phyloP scores from a whole-genome alignment of 2,113 vertebrate species.

The Hucho hucho region DNA sequence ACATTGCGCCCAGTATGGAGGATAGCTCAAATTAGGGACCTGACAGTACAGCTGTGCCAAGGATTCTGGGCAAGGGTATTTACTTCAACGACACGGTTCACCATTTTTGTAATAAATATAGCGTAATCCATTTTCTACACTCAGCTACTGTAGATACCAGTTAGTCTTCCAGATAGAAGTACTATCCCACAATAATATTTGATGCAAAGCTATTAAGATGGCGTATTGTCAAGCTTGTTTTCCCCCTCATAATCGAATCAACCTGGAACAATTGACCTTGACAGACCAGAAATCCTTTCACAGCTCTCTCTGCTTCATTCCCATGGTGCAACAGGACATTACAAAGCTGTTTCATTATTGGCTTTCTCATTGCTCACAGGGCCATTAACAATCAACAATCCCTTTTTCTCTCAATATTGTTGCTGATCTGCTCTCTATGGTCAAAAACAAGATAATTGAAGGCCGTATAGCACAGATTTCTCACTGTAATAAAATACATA shows the following conservation, averaged over 20 bases:
- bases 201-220: conserved; percentile 42
- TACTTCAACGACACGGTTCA: conserved; percentile 5
- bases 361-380: conserved; percentile 25
- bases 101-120: conserved; percentile 24
- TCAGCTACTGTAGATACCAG: conserved; percentile 22
- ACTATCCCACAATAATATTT: conserved; percentile 32
- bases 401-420: neutral
- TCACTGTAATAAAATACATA: conserved; percentile 15
- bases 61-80: conserved; percentile 5
- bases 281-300: conserved; percentile 42
- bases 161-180: conserved; percentile 15
- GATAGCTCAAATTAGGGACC: neutral
- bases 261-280: conserved; percentile 57
- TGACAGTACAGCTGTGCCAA: neutral
- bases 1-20: neutral
- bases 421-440: conserved; percentile 20
- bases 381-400: conserved; percentile 34
- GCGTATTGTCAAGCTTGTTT: conserved; percentile 42
- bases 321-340: conserved; percentile 46
- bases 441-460: conserved; percentile 17
- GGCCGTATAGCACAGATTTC: conserved; percentile 6
- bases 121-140: conserved; percentile 15
- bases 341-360: conserved; percentile 35
- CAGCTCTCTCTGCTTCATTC: conserved; percentile 33
- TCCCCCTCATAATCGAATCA: conserved; percentile 44